Conservation (phyloP, 2,888 invertebrate species). For the Silvanus unidentatus region DNA sequence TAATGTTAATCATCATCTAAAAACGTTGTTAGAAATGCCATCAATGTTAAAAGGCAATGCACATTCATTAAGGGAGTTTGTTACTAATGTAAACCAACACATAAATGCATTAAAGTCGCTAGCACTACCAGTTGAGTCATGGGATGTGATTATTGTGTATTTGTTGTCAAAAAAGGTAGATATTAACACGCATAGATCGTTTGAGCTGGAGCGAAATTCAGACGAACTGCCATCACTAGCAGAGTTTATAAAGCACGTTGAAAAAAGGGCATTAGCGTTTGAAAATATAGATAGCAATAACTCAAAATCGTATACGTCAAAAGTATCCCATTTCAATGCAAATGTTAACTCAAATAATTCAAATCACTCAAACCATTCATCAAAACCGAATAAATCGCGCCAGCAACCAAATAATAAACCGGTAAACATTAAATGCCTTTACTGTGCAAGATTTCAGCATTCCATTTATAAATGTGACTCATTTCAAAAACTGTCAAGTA, state of each 20-base stretch:
- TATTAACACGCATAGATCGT: not conserved
- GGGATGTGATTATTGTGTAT: not conserved
- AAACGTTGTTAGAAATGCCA: not conserved
- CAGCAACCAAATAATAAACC: too few relatives aligned
- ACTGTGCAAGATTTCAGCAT: too few relatives aligned
- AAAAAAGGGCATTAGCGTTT: not conserved
- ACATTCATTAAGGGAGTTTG: not conserved
- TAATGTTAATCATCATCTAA: not conserved
- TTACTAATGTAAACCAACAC: not conserved
- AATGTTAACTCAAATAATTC: too few relatives aligned
- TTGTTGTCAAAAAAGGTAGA: conserved; percentile 1
- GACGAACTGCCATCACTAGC: not conserved
- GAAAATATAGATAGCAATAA: not conserved
- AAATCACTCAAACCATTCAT: too few relatives aligned
- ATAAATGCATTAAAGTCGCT: not conserved
- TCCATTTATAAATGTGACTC: too few relatives aligned
- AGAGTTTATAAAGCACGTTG: not conserved
- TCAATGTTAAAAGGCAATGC: not conserved
- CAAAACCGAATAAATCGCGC: too few relatives aligned
- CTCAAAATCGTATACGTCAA: too few relatives aligned
- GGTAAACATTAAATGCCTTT: too few relatives aligned
- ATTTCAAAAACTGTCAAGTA: too few relatives aligned
- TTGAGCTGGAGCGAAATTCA: not conserved
- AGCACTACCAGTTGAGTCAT: not conserved
- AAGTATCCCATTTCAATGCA: too few relatives aligned